These are phyloP conservation scores for Grapholita molesta DNA, from an alignment of 1,140 invertebrate genomes.

Conservation along the genomic window DNA sequence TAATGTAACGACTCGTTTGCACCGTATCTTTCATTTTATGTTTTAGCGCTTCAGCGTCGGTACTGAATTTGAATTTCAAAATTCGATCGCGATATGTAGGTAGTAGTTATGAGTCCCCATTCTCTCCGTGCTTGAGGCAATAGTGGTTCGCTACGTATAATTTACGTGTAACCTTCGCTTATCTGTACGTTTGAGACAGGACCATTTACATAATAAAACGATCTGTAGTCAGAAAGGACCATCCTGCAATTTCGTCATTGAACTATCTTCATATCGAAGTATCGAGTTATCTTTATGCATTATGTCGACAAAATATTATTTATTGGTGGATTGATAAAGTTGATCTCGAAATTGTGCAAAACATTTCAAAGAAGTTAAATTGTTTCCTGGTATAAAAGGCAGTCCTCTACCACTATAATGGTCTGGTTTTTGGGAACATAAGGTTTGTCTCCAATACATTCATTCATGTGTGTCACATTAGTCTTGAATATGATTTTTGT, in stretches of 20 bases:
- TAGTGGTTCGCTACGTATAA: constrained; percentile 34
- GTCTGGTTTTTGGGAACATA: background rate
- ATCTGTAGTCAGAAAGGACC: constrained; percentile 60
- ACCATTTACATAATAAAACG: constrained; percentile 67
- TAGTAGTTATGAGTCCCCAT: constrained; percentile 28
- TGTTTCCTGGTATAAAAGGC: background rate
- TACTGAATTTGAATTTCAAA: background rate
- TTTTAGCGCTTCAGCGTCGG: background rate
- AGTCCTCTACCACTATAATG: background rate
- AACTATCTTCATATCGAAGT: constrained; percentile 39
- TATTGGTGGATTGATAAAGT: background rate
- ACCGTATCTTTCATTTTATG: background rate
- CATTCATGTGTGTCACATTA: no score
- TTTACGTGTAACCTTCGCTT: constrained; percentile 61
- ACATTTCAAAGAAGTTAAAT: background rate
- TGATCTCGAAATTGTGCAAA: background rate
- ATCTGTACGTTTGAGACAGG: constrained; percentile 60
- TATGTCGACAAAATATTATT: background rate
- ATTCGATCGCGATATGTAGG: constrained; percentile 17
- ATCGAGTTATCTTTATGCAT: constrained; percentile 39
- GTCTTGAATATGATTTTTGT: no score
- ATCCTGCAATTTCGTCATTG: constrained; percentile 59
- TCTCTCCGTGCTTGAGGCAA: constrained; percentile 8
- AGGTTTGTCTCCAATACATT: no score
- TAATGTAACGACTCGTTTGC: background rate